Conservation (phyloP, 2,888 invertebrate species). For the Sphinx pinastri region DNA sequence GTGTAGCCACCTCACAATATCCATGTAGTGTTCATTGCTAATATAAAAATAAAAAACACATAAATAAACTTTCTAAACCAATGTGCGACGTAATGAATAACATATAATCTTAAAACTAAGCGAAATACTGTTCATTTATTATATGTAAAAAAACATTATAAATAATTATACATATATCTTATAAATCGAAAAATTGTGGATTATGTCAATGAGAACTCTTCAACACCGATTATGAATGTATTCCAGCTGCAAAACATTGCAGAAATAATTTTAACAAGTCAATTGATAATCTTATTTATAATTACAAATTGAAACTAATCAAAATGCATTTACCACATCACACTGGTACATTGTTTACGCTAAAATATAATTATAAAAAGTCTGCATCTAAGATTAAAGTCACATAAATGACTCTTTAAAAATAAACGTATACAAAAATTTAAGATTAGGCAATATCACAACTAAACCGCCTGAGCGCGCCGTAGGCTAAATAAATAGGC, state of each 20-base stretch:
- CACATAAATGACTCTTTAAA: constrained; percentile 71
- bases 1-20: constrained; percentile 55
- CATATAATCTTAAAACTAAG: constrained; percentile 57
- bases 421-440: constrained; percentile 82
- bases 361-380: constrained; percentile 64
- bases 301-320: constrained; percentile 47
- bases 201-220: constrained; percentile 14
- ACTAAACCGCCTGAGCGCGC: constrained; percentile 69
- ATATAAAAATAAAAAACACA: constrained; percentile 42
- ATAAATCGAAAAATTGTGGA: neutral
- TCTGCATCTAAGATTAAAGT: constrained; percentile 76
- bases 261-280: neutral
- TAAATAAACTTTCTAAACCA: constrained; percentile 45
- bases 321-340: constrained; percentile 60
- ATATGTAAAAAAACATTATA: constrained; percentile 51
- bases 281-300: constrained; percentile 35
- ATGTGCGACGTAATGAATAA: constrained; percentile 44
- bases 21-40: constrained; percentile 55
- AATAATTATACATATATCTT: constrained; percentile 30
- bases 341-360: constrained; percentile 50
- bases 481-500: constrained; percentile 69
- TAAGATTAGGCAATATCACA: constrained; percentile 82
- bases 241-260: constrained; percentile 7
- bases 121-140: constrained; percentile 79
- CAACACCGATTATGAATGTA: neutral